Conservation (phyloP, 1,140 invertebrate genomes). For the Colletes gigas region DNA sequence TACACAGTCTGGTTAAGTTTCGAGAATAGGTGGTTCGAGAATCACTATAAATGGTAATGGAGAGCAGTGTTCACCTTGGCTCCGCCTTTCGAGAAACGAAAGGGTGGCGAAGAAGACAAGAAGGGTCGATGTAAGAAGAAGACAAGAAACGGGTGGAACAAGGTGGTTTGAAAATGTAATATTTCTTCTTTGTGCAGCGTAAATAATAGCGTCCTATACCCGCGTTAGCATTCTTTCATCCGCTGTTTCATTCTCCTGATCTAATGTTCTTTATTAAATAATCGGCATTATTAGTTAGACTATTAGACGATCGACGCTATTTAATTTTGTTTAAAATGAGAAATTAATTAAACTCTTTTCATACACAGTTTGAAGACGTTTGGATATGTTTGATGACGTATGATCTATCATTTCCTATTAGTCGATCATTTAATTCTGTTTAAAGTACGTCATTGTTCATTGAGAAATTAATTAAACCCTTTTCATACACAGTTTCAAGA, state of each 20-base stretch:
- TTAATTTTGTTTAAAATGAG: too few relatives aligned
- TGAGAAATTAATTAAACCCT: too few relatives aligned
- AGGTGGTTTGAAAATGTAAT: conserved; percentile 75
- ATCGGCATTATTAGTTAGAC: too few relatives aligned
- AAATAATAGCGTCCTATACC: conserved; percentile 70
- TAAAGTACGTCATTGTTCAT: too few relatives aligned
- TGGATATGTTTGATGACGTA: too few relatives aligned
- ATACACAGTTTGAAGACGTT: too few relatives aligned
- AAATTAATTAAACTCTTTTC: too few relatives aligned
- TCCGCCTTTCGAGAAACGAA: conserved; percentile 45
- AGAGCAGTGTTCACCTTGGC: conserved; percentile 64
- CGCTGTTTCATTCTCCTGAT: conserved; percentile 3
- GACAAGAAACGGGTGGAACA: conserved; percentile 17
- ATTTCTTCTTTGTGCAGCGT: conserved; percentile 71
- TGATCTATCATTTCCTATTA: too few relatives aligned
- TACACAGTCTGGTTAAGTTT: conserved; percentile 56
- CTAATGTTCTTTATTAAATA: background rate
- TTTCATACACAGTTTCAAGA: too few relatives aligned
- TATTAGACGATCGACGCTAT: too few relatives aligned
- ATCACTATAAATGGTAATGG: conserved; percentile 81
- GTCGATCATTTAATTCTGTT: too few relatives aligned
- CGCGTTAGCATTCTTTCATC: conserved; percentile 42
- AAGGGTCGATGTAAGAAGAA: conserved; percentile 33
- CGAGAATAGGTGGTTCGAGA: conserved; percentile 69
- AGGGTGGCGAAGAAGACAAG: conserved; percentile 22